A percentile compares a stretch with the other conserved stretches of the same genome.
Conservation (phyloP, 23 tunicate genomes). For the Trididemnum miniatum region DNA sequence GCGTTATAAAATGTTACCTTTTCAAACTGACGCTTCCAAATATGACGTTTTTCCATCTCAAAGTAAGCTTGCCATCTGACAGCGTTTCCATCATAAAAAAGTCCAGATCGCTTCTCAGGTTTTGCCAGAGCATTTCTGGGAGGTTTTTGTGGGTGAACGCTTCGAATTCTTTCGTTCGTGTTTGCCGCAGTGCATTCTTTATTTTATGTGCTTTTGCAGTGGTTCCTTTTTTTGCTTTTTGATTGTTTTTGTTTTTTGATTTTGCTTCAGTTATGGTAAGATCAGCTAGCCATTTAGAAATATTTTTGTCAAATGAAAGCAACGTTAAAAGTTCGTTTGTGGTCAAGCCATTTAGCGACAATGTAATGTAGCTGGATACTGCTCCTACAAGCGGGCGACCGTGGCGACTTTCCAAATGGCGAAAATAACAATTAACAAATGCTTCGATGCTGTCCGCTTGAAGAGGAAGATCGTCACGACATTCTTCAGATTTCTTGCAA, state of each 20-base stretch:
- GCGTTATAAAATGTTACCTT: no score
- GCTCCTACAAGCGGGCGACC: conserved; percentile 49
- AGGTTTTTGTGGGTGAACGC: neutral
- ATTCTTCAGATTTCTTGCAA: neutral
- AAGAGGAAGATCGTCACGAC: conserved; percentile 15
- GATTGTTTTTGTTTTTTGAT: neutral
- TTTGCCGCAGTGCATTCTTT: neutral
- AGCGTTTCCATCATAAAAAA: conserved; percentile 45
- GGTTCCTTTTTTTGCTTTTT: neutral
- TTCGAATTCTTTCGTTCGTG: neutral
- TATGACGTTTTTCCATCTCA: conserved; percentile 64
- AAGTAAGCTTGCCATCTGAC: conserved; percentile 43
- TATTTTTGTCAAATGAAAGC: conserved; percentile 48
- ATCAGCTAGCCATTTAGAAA: conserved; percentile 26
- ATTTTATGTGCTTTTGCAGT: neutral
- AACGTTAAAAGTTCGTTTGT: conserved; percentile 36
- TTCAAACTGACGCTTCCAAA: conserved; percentile 21
- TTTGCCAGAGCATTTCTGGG: conserved; percentile 38
- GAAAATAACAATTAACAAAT: conserved; percentile 43
- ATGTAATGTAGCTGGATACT: conserved; percentile 39
- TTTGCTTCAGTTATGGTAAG: neutral
- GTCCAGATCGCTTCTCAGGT: conserved; percentile 25
- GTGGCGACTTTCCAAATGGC: conserved; percentile 36
- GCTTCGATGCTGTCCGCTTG: conserved; percentile 30
- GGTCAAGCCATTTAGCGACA: conserved; percentile 64